Percentiles rank a stretch among this genome's conserved stretches.
phyloP scores from a whole-genome alignment of 2,888 invertebrate genomes.

The Sepiola atlantica region DNA sequence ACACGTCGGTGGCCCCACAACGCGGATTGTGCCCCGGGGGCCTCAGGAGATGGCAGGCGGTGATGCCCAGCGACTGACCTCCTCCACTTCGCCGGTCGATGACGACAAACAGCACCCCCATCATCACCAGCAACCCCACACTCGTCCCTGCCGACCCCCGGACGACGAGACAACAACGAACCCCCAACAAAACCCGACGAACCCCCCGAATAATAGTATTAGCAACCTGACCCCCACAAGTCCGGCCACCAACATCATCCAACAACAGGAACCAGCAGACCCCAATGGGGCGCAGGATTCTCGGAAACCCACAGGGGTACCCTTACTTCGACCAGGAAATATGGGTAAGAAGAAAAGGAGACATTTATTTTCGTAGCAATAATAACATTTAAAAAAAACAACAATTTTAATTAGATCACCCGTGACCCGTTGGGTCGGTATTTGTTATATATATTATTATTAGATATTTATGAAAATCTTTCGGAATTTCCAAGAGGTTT shows the following conservation, averaged over 20 bases:
- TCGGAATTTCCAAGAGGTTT: background rate
- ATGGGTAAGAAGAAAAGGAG: slow-evolving; percentile 47
- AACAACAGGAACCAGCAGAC: background rate
- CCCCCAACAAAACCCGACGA: background rate
- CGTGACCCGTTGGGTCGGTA: too few species aligned
- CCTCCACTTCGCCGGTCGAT: background rate
- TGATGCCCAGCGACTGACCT: background rate
- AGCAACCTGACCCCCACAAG: background rate
- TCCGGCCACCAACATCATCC: background rate
- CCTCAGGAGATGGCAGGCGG: background rate
- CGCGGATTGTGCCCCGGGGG: background rate
- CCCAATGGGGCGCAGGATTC: background rate
- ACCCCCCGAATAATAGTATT: background rate
- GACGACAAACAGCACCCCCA: background rate
- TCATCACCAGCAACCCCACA: background rate
- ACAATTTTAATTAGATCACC: too few species aligned
- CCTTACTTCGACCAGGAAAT: background rate
- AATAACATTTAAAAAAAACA: too few species aligned
- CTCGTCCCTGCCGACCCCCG: background rate
- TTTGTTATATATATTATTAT: too few species aligned
- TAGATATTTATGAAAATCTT: background rate
- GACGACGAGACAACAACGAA: background rate
- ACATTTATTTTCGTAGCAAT: background rate
- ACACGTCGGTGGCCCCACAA: background rate
- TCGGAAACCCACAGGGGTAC: background rate